These are phyloP conservation scores for Rosalia funebris DNA, from an alignment of 2,888 invertebrate species.

Conservation along the genomic window DNA sequence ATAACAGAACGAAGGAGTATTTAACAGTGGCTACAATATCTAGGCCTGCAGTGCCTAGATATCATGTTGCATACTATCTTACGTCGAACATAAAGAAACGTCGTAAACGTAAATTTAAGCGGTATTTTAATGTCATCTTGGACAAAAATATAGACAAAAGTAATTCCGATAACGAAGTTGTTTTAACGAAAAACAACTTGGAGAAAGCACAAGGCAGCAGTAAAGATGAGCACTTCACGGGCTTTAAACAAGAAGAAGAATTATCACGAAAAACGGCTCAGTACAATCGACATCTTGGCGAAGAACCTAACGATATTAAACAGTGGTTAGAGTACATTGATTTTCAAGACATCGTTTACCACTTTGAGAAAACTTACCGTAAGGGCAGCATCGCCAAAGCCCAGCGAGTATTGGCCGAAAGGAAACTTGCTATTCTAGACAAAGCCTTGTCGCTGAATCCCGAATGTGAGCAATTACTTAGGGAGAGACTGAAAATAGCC, in stretches of 20 bases:
- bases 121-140: conserved; percentile 53
- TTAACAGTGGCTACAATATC: conserved; percentile 71
- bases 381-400: conserved; percentile 63
- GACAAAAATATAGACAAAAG: conserved; percentile 35
- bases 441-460: conserved; percentile 70
- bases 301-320: conserved; percentile 67
- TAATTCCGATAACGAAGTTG: conserved; percentile 45
- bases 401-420: conserved; percentile 64
- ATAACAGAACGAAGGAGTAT: conserved; percentile 67
- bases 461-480: conserved; percentile 66
- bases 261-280: conserved; percentile 66
- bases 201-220: conserved; percentile 37
- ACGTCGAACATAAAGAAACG: conserved; percentile 40
- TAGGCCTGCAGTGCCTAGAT: conserved; percentile 73
- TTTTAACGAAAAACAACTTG: conserved; percentile 50
- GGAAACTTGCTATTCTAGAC: conserved; percentile 72
- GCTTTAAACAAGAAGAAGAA: conserved; percentile 64
- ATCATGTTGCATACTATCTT: conserved; percentile 52
- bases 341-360: conserved; percentile 67
- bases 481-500: conserved; percentile 65
- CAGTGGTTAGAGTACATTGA: conserved; percentile 71
- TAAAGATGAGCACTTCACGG: conserved; percentile 50
- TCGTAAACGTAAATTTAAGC: conserved; percentile 55
- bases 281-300: conserved; percentile 66
- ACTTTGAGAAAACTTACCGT: conserved; percentile 63